Conservation (phyloP, 2,888 invertebrate species). For the Napeogenes inachia region DNA sequence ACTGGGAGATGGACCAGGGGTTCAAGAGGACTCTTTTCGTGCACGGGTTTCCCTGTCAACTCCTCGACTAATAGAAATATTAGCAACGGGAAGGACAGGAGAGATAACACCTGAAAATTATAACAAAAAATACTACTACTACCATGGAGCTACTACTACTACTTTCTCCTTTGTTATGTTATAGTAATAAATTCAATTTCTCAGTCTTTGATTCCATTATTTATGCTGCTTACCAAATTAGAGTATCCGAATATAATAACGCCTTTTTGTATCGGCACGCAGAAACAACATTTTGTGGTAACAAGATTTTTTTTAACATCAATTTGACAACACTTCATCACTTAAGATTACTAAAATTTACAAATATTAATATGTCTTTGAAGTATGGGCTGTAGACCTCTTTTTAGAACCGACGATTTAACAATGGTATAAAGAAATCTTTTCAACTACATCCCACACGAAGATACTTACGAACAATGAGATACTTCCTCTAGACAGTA, state of each 20-base stretch:
- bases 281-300: conserved; percentile 55
- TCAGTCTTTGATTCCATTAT: background rate
- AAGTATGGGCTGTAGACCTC: background rate
- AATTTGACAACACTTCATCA: conserved; percentile 45
- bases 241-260: conserved; percentile 57
- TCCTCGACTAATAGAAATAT: conserved; percentile 49
- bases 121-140: too few relatives aligned
- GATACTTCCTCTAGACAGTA: background rate
- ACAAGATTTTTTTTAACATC: conserved; percentile 41
- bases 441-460: conserved; percentile 1
- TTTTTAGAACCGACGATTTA: too few relatives aligned
- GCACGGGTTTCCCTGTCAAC: conserved; percentile 33
- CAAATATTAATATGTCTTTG: background rate
- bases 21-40: conserved; percentile 30
- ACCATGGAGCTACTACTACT: too few relatives aligned
- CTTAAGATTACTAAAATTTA: conserved; percentile 20
- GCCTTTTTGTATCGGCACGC: conserved; percentile 53
- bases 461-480: conserved; percentile 1
- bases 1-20: conserved; percentile 45
- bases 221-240: conserved; percentile 51
- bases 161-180: background rate
- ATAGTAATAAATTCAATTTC: background rate
- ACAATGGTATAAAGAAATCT: conserved; percentile 3
- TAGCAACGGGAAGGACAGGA: conserved; percentile 48
- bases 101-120: conserved; percentile 44